Conservation (phyloP, 2,797 vertebrate genomes). For the Myotis pilosus region DNA sequence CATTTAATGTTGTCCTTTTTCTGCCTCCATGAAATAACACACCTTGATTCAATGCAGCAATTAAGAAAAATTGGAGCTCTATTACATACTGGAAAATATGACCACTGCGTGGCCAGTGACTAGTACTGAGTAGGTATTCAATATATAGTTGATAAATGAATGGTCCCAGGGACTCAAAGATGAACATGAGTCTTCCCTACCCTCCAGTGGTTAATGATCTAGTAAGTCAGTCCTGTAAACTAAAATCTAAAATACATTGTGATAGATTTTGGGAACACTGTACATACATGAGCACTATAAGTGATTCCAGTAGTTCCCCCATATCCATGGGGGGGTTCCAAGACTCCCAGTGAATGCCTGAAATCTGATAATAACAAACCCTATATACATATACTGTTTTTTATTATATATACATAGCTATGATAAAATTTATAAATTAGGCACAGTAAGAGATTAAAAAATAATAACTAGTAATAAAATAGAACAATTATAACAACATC, state of each 20-base stretch:
- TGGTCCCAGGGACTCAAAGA: neutral
- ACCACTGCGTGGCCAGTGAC: neutral
- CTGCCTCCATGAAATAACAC: slow-evolving; percentile 54
- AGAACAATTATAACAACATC: neutral
- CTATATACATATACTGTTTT: neutral
- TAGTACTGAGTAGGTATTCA: neutral
- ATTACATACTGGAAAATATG: neutral
- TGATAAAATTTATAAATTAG: neutral
- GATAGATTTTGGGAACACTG: neutral
- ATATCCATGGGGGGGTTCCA: neutral
- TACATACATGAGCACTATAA: slow-evolving; percentile 62
- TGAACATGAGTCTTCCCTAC: neutral
- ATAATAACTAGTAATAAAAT: neutral
- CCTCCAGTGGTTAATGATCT: neutral
- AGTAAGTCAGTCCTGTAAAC: neutral
- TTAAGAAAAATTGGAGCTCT: neutral
- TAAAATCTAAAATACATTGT: neutral
- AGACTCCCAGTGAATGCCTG: neutral
- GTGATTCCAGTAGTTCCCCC: neutral
- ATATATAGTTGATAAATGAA: neutral
- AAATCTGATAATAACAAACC: neutral
- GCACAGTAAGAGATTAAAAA: neutral
- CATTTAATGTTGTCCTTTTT: slow-evolving; percentile 58
- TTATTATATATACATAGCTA: neutral
- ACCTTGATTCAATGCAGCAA: neutral